These are phyloP conservation scores for Serinus canaria DNA, from an alignment of 2,113 vertebrate species.

Conservation along the genomic window DNA sequence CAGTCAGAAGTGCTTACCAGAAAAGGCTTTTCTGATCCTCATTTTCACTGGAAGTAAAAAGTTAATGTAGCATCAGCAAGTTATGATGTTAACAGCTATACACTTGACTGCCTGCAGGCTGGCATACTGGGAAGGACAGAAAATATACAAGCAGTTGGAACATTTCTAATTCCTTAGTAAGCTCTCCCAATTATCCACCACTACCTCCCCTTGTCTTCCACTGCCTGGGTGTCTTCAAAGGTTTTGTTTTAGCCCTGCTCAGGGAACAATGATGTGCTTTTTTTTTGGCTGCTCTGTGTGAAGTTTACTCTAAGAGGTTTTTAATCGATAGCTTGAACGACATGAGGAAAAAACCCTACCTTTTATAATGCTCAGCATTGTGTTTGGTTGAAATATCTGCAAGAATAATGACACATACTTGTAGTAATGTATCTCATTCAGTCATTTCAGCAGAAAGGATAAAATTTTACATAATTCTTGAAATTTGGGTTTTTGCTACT, in stretches of 20 bases:
- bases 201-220: not conserved
- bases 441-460: not conserved
- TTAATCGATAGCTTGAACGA: not conserved
- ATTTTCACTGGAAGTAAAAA: not conserved
- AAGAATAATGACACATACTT: not conserved
- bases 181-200: not conserved
- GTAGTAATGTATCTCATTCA: not conserved
- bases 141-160: not conserved
- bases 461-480: not conserved
- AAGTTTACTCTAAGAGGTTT: not conserved
- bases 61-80: not conserved
- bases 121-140: not conserved
- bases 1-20: not conserved
- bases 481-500: not conserved
- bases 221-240: accelerated
- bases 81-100: not conserved
- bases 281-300: not conserved
- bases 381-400: not conserved
- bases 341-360: not conserved
- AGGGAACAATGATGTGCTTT: not conserved
- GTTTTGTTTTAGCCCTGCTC: not conserved
- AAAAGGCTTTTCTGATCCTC: not conserved
- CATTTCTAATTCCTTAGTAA: not conserved
- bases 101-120: not conserved
- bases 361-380: not conserved